Evolutionary conservation across 2,113 vertebrate genomes (phyloP).

Genomic region (Cyprinodon tularosa): DNA sequence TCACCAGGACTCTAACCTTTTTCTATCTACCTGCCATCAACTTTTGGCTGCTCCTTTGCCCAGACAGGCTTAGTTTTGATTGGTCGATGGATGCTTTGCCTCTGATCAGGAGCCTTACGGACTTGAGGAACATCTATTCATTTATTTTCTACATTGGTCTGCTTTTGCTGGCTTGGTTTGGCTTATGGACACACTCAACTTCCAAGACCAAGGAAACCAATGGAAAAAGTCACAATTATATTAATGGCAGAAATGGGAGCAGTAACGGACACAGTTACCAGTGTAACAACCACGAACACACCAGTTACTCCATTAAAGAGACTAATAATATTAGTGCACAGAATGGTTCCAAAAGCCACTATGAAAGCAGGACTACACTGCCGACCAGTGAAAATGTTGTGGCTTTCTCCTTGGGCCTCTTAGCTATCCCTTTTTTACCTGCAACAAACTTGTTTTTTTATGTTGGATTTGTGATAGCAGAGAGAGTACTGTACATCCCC

Average conservation of each 20-base stretch:
- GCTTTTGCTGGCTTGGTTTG: slow-evolving; percentile 83
- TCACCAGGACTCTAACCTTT: slow-evolving; percentile 91
- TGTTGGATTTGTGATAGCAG: slow-evolving; percentile 98
- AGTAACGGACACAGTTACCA: slow-evolving; percentile 92
- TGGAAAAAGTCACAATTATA: slow-evolving; percentile 81
- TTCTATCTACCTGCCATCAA: slow-evolving; percentile 92
- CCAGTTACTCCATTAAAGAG: slow-evolving; percentile 76
- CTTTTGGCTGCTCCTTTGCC: slow-evolving; percentile 94
- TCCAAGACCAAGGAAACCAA: slow-evolving; percentile 81
- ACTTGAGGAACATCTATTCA: slow-evolving; percentile 92
- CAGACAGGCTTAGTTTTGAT: slow-evolving; percentile 95
- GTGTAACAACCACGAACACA: slow-evolving; percentile 82
- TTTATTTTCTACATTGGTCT: slow-evolving; percentile 87
- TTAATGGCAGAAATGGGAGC: slow-evolving; percentile 88
- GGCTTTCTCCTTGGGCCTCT: slow-evolving; percentile 90
- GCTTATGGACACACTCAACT: slow-evolving; percentile 78
- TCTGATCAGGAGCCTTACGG: slow-evolving; percentile 85
- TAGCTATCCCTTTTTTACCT: slow-evolving; percentile 94
- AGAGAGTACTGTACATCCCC: slow-evolving; percentile 98
- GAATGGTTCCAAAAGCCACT: slow-evolving; percentile 86
- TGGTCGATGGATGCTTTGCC: slow-evolving; percentile 99
- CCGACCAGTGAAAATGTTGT: slow-evolving; percentile 92
- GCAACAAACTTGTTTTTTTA: slow-evolving; percentile 99
- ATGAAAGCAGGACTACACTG: slow-evolving; percentile 81
- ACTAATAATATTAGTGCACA: slow-evolving; percentile 80